Evolutionary conservation across 2,113 vertebrate species (phyloP).

Genomic region (Glaucomys volans): DNA sequence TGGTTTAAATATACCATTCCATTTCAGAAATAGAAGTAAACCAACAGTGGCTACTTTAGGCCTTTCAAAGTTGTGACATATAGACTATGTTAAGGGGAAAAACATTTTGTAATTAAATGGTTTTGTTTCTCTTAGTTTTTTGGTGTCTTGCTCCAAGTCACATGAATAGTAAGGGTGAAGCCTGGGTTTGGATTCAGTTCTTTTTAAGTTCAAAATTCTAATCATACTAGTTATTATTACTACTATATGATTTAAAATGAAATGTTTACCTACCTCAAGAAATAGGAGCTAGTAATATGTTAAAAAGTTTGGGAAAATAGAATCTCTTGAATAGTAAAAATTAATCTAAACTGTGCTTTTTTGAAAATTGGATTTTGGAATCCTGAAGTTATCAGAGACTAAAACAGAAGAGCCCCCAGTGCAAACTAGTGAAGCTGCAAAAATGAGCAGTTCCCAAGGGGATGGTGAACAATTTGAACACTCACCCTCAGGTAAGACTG

Average conservation of each 20-base stretch:
- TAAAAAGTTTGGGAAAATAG: conserved; percentile 31
- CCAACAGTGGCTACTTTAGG: background rate
- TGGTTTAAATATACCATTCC: background rate
- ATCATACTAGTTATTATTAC: background rate
- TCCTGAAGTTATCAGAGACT: conserved; percentile 75
- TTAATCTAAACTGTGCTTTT: too few species aligned
- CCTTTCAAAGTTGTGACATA: background rate
- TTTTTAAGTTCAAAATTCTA: background rate
- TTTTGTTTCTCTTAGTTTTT: conserved; percentile 46
- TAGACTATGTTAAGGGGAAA: conserved; percentile 20
- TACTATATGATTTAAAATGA: conserved; percentile 17
- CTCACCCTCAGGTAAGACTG: conserved; percentile 80
- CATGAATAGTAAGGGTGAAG: background rate
- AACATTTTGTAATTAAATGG: background rate
- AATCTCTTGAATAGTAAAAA: background rate
- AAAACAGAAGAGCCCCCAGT: conserved; percentile 62
- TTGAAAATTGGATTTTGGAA: conserved; percentile 40
- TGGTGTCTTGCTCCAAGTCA: background rate
- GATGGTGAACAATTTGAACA: conserved; percentile 59
- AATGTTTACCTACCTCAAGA: conserved; percentile 21
- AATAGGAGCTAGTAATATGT: background rate
- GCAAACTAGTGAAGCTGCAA: conserved; percentile 46
- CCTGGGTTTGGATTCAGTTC: background rate
- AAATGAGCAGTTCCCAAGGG: conserved; percentile 63
- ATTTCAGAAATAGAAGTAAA: conserved; percentile 54